A percentile compares a stretch with the other conserved stretches of the same genome.
Conservation (phyloP, 2,797 vertebrate species). For the Halcyon chelicuti region DNA sequence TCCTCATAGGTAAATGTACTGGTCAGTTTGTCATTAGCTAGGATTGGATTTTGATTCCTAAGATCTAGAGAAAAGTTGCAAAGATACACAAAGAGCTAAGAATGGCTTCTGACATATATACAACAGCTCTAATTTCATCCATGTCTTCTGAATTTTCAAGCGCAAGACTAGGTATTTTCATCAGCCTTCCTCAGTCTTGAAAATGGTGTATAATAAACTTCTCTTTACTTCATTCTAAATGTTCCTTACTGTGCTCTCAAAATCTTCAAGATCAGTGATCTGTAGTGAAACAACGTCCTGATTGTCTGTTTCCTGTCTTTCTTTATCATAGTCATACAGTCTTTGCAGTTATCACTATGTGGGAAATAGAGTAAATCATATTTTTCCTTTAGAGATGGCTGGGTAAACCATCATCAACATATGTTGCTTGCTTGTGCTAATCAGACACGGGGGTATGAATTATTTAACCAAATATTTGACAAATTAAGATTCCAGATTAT, state of each 20-base stretch:
- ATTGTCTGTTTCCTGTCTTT: not conserved
- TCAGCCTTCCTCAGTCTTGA: not conserved
- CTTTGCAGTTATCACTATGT: not conserved
- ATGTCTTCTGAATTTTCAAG: not conserved
- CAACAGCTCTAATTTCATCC: not conserved
- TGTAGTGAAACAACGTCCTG: not conserved
- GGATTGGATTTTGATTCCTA: not conserved
- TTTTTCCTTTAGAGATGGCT: not conserved
- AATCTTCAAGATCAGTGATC: not conserved
- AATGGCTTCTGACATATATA: not conserved
- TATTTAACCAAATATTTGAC: not conserved
- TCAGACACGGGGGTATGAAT: not conserved
- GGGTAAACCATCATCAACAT: not conserved
- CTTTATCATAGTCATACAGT: not conserved
- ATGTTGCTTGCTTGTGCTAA: not conserved
- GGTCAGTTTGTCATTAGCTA: not conserved
- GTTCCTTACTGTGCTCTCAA: not conserved
- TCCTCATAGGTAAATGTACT: not conserved
- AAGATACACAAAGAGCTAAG: not conserved
- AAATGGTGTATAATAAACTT: not conserved
- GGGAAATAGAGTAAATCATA: not conserved
- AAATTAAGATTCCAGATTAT: not conserved
- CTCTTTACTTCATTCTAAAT: not conserved
- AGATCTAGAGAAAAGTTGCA: not conserved
- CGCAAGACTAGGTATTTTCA: not conserved